These are phyloP conservation scores for Zosterops borbonicus DNA, from an alignment of 2,113 vertebrate species.

Conservation along the genomic window DNA sequence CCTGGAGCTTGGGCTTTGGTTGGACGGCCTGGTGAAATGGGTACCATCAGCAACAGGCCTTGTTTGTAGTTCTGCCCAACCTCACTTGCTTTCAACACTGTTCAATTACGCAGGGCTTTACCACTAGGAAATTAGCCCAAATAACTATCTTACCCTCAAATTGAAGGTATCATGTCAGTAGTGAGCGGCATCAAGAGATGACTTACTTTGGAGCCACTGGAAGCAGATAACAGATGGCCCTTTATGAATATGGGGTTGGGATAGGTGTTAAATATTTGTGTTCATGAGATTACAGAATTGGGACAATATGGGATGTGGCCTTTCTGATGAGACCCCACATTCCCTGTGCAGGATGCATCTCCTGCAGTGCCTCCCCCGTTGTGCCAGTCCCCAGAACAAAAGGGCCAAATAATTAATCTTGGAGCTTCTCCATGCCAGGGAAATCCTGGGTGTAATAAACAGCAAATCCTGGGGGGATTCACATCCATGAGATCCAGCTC, in stretches of 20 bases:
- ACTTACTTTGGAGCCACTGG: background rate
- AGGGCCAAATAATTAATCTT: background rate
- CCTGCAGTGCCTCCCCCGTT: background rate
- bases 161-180: background rate
- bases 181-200: background rate
- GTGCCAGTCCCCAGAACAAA: background rate
- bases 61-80: background rate
- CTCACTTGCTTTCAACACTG: background rate
- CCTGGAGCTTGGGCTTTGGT: background rate
- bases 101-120: background rate
- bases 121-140: background rate
- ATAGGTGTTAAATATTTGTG: background rate
- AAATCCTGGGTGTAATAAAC: background rate
- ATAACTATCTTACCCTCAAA: background rate
- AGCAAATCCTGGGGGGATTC: background rate
- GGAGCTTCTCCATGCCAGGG: background rate
- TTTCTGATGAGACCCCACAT: background rate
- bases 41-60: fast-evolving
- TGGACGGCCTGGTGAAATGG: background rate
- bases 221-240: background rate
- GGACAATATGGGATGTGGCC: background rate
- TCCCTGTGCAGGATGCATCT: background rate
- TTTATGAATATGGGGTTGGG: background rate
- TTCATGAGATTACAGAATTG: background rate
- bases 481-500: background rate